Conservation (phyloP, 1,140 invertebrate genomes). For the Aphelinus atriplicis region DNA sequence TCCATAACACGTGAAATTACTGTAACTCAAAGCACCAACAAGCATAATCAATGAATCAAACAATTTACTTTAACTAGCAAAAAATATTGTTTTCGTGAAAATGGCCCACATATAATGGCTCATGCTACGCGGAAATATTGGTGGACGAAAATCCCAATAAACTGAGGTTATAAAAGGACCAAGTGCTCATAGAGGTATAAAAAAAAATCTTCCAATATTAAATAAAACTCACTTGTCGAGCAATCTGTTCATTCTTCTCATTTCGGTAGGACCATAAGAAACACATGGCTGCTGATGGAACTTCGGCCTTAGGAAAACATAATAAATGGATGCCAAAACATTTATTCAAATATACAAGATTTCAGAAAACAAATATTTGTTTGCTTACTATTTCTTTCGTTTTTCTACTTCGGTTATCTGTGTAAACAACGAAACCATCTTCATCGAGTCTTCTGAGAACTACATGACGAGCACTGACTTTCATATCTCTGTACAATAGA, state of each 20-base stretch:
- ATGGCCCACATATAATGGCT: too few species aligned
- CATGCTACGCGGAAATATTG: too few species aligned
- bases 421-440: slow-evolving; percentile 66
- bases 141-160: too few species aligned
- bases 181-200: too few species aligned
- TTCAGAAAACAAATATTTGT: background rate
- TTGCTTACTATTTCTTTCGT: slow-evolving; percentile 63
- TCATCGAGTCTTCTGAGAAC: slow-evolving; percentile 62
- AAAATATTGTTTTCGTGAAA: too few species aligned
- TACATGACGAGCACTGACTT: slow-evolving; percentile 62
- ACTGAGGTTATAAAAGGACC: too few species aligned
- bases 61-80: too few species aligned
- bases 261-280: slow-evolving; percentile 64
- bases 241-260: slow-evolving; percentile 52
- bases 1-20: too few species aligned
- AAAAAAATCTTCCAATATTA: background rate
- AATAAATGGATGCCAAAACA: slow-evolving; percentile 3
- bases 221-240: slow-evolving; percentile 57
- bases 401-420: slow-evolving; percentile 65
- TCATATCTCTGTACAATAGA: slow-evolving; percentile 54
- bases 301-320: slow-evolving; percentile 55
- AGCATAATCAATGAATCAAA: too few species aligned
- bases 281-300: slow-evolving; percentile 64
- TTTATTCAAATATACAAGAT: background rate
- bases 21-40: too few species aligned